Conservation (phyloP, 2,888 invertebrate species). For the Ectemnius lituratus region DNA sequence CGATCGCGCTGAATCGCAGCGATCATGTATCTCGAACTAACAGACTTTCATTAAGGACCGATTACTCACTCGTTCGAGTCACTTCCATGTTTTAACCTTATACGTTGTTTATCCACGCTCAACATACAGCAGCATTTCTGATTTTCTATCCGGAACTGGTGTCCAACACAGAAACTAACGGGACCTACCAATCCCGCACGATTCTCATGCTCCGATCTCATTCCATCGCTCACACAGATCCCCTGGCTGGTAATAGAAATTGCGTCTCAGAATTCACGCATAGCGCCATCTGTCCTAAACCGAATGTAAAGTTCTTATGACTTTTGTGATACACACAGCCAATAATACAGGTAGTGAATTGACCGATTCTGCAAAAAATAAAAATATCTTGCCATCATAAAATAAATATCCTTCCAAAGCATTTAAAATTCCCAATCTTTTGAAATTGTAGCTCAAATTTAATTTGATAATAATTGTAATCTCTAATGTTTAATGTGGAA, state of each 20-base stretch:
- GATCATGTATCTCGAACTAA: slow-evolving; percentile 2
- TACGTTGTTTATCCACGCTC: slow-evolving; percentile 47
- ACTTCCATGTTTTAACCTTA: slow-evolving; percentile 58
- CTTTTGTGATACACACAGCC: neutral
- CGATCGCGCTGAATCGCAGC: neutral
- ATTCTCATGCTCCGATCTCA: slow-evolving; percentile 7
- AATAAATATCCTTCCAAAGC: too few relatives aligned
- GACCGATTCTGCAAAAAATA: too few relatives aligned
- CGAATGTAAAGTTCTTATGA: neutral
- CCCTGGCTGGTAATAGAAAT: too few relatives aligned
- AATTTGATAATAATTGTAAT: too few relatives aligned
- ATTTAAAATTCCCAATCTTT: too few relatives aligned
- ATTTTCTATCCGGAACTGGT: slow-evolving; percentile 48
- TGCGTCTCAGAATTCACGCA: too few relatives aligned
- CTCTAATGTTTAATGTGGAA: too few relatives aligned
- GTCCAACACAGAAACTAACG: slow-evolving; percentile 50
- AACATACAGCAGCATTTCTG: slow-evolving; percentile 44
- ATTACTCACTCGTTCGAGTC: slow-evolving; percentile 58
- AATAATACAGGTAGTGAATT: neutral
- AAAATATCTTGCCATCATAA: neutral
- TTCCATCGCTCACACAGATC: neutral
- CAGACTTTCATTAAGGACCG: slow-evolving; percentile 7
- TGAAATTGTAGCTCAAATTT: too few relatives aligned
- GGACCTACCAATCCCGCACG: slow-evolving; percentile 39
- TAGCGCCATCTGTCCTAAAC: too few relatives aligned